These are phyloP conservation scores for Melikaiella ostensackeni DNA, from an alignment of 2,888 invertebrate species.

Conservation along the genomic window DNA sequence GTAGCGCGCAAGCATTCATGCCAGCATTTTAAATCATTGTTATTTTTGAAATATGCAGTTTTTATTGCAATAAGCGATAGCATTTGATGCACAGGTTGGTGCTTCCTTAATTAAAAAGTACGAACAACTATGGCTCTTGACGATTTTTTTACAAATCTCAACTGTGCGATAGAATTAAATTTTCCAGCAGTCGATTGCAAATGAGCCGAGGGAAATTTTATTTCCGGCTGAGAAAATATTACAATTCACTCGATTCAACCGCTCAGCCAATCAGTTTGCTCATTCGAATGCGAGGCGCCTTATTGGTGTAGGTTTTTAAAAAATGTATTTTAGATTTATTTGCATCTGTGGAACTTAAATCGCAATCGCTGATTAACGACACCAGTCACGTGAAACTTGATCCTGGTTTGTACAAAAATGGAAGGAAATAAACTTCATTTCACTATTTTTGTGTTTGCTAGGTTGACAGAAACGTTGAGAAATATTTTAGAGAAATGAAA, in stretches of 20 bases:
- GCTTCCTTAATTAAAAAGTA: constrained; percentile 34
- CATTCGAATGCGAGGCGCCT: constrained; percentile 2
- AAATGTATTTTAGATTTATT: constrained; percentile 24
- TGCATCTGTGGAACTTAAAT: constrained; percentile 27
- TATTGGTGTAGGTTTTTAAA: constrained; percentile 1
- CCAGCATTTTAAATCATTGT: constrained; percentile 28
- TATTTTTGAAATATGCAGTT: constrained; percentile 19
- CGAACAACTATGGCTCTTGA: constrained; percentile 4
- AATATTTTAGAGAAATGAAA: constrained; percentile 32
- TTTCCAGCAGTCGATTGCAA: neutral
- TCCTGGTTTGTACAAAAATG: constrained; percentile 9
- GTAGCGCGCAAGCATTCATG: constrained; percentile 9
- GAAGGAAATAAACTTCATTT: constrained; percentile 4
- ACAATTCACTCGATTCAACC: constrained; percentile 22
- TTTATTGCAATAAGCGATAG: constrained; percentile 36
- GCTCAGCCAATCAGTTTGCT: constrained; percentile 35
- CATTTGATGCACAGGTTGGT: constrained; percentile 37
- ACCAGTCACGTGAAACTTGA: constrained; percentile 14
- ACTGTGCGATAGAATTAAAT: constrained; percentile 17
- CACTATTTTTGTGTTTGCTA: neutral
- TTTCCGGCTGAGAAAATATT: neutral
- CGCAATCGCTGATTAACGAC: constrained; percentile 5
- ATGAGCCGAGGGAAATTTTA: neutral
- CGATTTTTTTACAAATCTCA: constrained; percentile 36
- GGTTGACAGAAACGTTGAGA: neutral